These are phyloP conservation scores for Troglohyphantes excavatus DNA, from an alignment of 2,888 invertebrate species.

Conservation along the genomic window DNA sequence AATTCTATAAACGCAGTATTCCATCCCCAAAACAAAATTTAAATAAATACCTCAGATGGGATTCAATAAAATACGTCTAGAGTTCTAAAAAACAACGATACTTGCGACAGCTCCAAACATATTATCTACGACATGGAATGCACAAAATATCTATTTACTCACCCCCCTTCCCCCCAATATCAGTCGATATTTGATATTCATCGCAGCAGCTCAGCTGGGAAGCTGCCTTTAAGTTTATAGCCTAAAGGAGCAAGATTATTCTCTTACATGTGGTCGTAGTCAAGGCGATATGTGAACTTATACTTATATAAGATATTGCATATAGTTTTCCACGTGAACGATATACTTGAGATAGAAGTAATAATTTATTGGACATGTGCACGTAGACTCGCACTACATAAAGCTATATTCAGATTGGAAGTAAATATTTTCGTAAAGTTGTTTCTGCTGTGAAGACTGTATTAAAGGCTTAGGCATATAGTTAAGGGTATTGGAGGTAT, in stretches of 20 bases:
- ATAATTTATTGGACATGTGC: conserved; percentile 54
- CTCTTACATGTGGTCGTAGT: conserved; percentile 6
- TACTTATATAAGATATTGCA: too few relatives aligned
- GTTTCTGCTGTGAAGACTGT: too few relatives aligned
- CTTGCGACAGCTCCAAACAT: neutral
- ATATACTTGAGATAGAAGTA: conserved; percentile 49
- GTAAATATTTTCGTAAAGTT: too few relatives aligned
- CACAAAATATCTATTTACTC: conserved; percentile 41
- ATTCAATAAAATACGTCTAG: too few relatives aligned
- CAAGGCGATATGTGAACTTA: neutral
- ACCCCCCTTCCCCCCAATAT: neutral
- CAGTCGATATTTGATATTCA: conserved; percentile 58
- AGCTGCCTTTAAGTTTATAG: conserved; percentile 48
- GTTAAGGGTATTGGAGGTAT: too few relatives aligned
- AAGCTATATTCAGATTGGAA: conserved; percentile 57
- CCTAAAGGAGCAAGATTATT: conserved; percentile 4
- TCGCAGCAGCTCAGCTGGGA: neutral
- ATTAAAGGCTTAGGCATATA: too few relatives aligned
- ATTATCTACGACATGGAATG: neutral
- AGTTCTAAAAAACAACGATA: neutral
- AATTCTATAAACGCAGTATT: too few relatives aligned
- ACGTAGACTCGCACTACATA: neutral
- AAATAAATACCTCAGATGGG: too few relatives aligned
- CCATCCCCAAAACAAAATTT: too few relatives aligned
- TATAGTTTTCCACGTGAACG: conserved; percentile 37